Evolutionary conservation across 2,113 vertebrate species (phyloP), one percentile per base, ranked within the genome.

Genomic region (Hucho hucho): DNA sequence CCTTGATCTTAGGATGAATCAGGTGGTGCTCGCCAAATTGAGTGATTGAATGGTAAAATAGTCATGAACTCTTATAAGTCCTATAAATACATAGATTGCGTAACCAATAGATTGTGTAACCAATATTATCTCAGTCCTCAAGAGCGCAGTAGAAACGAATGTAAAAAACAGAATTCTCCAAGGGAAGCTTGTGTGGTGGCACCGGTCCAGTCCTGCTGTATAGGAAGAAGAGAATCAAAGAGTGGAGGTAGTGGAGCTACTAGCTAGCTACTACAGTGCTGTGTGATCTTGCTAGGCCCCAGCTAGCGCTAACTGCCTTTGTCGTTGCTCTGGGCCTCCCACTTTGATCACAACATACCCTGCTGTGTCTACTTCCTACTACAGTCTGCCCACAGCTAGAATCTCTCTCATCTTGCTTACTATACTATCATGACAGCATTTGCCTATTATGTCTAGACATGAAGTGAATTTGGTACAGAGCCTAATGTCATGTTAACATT

Each of bases 401-500:
- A 65, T 72, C 77, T 69, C 72, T 82, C 56, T 84, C 70, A 88
- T 81, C 76, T 80, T 72, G 78, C 77, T 28, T 14, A 32, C 70
- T 66, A 67, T 59, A 28, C 70, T 69, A 66, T 61, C 58, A 81
- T 69, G 3, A 49, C 71, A 75, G 76, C 4, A 43, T 82, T 72
- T 74, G 74, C 73, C 53, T 64, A 24, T 79, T 72, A 66, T 64
- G 32, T 82, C 74, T 69, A 58, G 72, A 79, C 73, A 29, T 5
- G 14, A 32, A 28, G 18, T 18, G 18, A 18, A 32, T 2, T 6
- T 13, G 75, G 80, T 78, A 74, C 12, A 20, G 14, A 4, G 29
- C 73, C 46, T 65, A 28, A 80, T 76, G 76, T 83, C 2, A 2
- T 65, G 4, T 1, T 47, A 49, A 22, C 70, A 82, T 69, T 73